Base-by-base conservation (phyloP, 2,797 vertebrate species). In the Triplophysa yarkandensis region DNA sequence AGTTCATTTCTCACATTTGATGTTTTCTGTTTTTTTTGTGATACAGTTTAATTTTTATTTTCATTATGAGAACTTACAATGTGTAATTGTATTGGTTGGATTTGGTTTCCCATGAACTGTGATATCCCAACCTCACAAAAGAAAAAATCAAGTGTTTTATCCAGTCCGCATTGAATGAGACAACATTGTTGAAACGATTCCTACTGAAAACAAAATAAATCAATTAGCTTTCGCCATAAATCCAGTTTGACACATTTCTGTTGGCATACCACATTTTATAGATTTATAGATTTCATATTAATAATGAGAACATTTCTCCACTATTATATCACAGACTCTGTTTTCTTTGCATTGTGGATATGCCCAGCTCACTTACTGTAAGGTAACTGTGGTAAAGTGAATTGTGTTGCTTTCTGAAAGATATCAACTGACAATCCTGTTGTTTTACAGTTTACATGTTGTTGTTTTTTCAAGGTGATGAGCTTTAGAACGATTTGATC, bases 141-240 rank as follows among this genome's bases (percentile, higher is more conserved):
- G 77, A 77, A 48, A 69, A 67, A 77, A 83, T 81, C 25, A 92
- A 93, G 91, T 93, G 91, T 92, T 92, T 92, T 90, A 92, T 75
- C 89, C 86, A 58, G 77, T 85, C 88, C 88, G 89, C 89, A 89
- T 32, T 66, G 72, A 83, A 70, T 86, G 85, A 83, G 17, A 23
- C 67, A 82, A 41, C 13, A 0, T 72, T 48, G 10, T 64, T 72
- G 60, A 63, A 64, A 43, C 70, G 39, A 4, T 41, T 72, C 70
- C 60, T 14, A 41, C 46, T 41, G 25, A 64, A n/a, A 64, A 21
- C 46, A 4, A 63, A 62, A 72, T 57, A 27, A 61, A 71, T 57
- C 1, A 46, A 46, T 48, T 58, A 17, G n/a, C 32, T 11, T 34
- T 34, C 68, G n/a, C 25, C 16, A 8, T 54, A 25, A 17, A 30